Percentiles rank a stretch among this genome's conserved stretches.
These are phyloP conservation scores for Lerema accius DNA, from an alignment of 1,140 invertebrate genomes.

Conservation along the genomic window DNA sequence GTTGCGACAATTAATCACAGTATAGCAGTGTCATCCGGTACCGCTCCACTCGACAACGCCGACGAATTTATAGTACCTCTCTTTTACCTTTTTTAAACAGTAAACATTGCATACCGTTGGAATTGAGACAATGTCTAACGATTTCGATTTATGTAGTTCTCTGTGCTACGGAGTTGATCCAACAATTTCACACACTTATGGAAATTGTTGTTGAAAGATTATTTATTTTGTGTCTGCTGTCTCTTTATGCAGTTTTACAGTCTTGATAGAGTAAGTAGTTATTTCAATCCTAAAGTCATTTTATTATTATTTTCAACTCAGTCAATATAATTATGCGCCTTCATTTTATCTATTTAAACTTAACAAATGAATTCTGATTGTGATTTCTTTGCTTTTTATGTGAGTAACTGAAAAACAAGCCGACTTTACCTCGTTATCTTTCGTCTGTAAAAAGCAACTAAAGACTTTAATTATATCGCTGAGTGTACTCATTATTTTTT, in stretches of 20 bases:
- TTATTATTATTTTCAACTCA: too few species aligned
- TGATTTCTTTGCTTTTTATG: too few species aligned
- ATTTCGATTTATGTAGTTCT: constrained; percentile 32
- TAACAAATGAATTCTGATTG: too few species aligned
- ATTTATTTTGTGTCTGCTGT: too few species aligned
- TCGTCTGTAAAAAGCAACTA: too few species aligned
- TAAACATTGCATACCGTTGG: constrained; percentile 28
- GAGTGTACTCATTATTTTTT: background rate
- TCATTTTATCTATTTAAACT: too few species aligned
- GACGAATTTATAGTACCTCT: constrained; percentile 57
- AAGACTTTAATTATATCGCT: background rate
- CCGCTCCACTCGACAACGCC: constrained; percentile 55
- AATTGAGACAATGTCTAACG: constrained; percentile 32
- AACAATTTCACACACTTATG: background rate
- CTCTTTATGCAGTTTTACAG: too few species aligned
- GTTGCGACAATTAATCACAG: constrained; percentile 78
- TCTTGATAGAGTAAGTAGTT: too few species aligned
- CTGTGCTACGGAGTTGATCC: background rate
- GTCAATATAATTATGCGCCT: too few species aligned
- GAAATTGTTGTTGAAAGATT: constrained; percentile 5
- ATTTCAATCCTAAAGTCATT: too few species aligned
- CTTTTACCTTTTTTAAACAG: constrained; percentile 46
- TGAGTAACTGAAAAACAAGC: too few species aligned
- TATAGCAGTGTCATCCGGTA: constrained; percentile 76
- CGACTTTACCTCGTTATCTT: too few species aligned